These are phyloP conservation scores for Eremobia ochroleuca DNA, from an alignment of 2,888 invertebrate species.

Conservation along the genomic window DNA sequence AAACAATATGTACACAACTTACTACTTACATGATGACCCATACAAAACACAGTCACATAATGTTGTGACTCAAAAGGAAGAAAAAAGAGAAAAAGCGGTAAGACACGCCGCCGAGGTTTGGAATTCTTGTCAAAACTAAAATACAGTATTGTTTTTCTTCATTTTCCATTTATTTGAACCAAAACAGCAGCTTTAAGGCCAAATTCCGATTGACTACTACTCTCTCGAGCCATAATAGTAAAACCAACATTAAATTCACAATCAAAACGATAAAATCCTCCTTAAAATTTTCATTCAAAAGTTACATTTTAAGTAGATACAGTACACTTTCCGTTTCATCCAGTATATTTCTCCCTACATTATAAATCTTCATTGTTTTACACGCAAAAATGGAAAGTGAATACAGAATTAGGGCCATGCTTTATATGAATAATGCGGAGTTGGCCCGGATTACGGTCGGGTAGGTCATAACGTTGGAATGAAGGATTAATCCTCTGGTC, in stretches of 20 bases:
- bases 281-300: background rate
- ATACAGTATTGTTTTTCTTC: background rate
- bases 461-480: conserved; percentile 63
- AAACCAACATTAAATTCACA: background rate
- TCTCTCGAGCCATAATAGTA: background rate
- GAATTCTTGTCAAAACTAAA: background rate
- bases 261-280: background rate
- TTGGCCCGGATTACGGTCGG: conserved; percentile 56
- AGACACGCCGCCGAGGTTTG: background rate
- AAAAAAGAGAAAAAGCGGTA: background rate
- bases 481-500: conserved; percentile 62
- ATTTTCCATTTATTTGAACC: background rate
- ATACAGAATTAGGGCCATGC: conserved; percentile 66
- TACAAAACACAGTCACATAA: background rate
- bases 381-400: conserved; percentile 70
- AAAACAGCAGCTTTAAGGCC: background rate
- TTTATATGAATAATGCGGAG: conserved; percentile 71
- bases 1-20: background rate
- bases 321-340: background rate
- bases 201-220: background rate
- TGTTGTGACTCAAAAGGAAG: background rate
- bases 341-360: conserved; percentile 28
- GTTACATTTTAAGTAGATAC: background rate
- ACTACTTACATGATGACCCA: background rate
- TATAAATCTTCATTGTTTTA: conserved; percentile 57